Evolutionary conservation across 2,113 vertebrate species (phyloP), one percentile per base, ranked within the genome.

Genomic region (Grantiella picta): DNA sequence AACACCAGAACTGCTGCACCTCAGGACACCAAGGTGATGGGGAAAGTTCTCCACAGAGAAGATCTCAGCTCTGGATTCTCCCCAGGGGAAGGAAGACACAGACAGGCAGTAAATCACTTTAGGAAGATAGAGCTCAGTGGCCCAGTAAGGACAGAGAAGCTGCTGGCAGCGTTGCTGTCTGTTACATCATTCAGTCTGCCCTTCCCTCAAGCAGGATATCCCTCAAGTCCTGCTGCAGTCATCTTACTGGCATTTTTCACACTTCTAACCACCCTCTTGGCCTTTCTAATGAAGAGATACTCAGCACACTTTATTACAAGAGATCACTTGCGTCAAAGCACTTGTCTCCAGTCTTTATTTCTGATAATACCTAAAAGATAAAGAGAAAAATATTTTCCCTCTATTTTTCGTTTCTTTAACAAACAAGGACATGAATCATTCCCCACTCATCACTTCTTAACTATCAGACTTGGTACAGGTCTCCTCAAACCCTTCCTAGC

Each of bases 221-320:
- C 63, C 68, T 84, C 60, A 64, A 31, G 19, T 28, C 56, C 24
- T 64, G 40, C 71, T 94, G 42, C 45, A 47, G 7, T 36, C 65
- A 29, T n/a, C 31, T 42, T 72, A 57, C 2, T 60, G 78, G 8
- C 52, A 38, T 50, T 73, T 84, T 71, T 63, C 42, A 84, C 31
- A 59, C 33, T 61, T 70, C 31, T 44, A 71, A 73, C 29, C 59
- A 52, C 36, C 45, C 59, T 70, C 35, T 70, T 66, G 86, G 59
- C 50, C 77, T 82, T 72, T 83, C 40, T 91, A 94, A 88, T 54
- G 40, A 85, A 92, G 71, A 77, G 19, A 25, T 53, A 28, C 52
- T 82, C 40, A 80, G 35, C 35, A 52, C 29, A 64, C 66, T 65
- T 93, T 79, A 81, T 57, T 57, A 50, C 25, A 44, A 42, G 82